These are phyloP conservation scores for Tineola bisselliella DNA, from an alignment of 2,888 invertebrate genomes.

Conservation along the genomic window DNA sequence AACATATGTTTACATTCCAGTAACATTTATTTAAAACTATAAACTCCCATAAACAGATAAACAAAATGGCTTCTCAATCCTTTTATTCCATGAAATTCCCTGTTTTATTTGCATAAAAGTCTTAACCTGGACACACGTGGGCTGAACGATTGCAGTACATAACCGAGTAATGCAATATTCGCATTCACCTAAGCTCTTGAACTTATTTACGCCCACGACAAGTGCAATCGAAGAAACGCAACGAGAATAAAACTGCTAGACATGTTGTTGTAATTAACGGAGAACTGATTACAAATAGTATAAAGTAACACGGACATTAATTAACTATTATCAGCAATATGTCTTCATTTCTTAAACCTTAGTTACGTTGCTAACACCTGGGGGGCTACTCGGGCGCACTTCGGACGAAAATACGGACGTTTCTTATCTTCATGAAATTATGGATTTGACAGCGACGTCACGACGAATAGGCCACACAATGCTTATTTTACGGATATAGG, in stretches of 20 bases:
- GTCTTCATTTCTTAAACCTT: too few relatives aligned
- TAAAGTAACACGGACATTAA: too few relatives aligned
- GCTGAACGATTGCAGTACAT: conserved; percentile 25
- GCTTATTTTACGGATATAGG: too few relatives aligned
- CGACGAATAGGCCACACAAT: too few relatives aligned
- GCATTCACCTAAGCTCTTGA: conserved; percentile 33
- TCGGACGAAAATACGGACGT: too few relatives aligned
- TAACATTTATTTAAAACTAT: neutral
- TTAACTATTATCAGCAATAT: too few relatives aligned
- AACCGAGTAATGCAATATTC: conserved; percentile 31
- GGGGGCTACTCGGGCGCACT: too few relatives aligned
- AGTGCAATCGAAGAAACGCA: conserved; percentile 17
- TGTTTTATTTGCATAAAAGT: neutral
- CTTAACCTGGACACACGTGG: conserved; percentile 23
- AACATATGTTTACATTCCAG: neutral
- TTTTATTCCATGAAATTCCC: neutral
- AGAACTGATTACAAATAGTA: neutral
- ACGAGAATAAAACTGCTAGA: conserved; percentile 4
- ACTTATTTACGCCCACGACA: conserved; percentile 35
- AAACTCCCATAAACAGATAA: neutral
- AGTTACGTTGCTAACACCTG: too few relatives aligned
- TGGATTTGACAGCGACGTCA: too few relatives aligned
- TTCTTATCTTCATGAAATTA: too few relatives aligned
- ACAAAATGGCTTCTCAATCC: neutral
- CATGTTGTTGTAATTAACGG: neutral